Base-by-base conservation (phyloP, 2,113 vertebrate genomes). In the Loxodonta africana region DNA sequence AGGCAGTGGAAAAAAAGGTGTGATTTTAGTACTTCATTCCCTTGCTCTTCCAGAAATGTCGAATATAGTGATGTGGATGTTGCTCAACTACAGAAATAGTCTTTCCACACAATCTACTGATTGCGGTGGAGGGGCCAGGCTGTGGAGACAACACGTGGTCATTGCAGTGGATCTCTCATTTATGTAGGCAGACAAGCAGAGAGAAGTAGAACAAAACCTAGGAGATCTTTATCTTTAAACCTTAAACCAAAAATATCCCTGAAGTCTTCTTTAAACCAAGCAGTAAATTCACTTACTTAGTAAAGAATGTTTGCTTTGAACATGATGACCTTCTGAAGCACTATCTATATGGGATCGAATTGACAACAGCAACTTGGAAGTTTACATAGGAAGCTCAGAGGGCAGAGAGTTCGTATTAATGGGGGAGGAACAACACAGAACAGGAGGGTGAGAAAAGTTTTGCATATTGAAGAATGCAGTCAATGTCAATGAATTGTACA, bases 71-170 rank as follows among this genome's bases (percentile, higher is more conserved):
- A 92, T 7, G 8, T 10, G 37, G 77, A 53, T 76, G 30, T 18
- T 83, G 20, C 63, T 30, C 26, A 41, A 44, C 20, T 62, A 8
- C 5, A 51, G 7, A 92, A 25, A 60, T 3, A 8, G 5, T 60
- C 9, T 48, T 65, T 44, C 6, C 18, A 48, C 0, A 48, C 0
- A 5, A 30, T 14, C 1, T 41, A 73, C 0, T 41, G 18, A 77
- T 37, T 37, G 6, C 41, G 20, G 44, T 14, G 60, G 26, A 57
- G 11, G 28, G 21, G 12, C 69, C 14, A 10, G 8, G 21, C 1
- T 65, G 26, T 23, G 33, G 15, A 83, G 30, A 37, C 20, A 26
- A 33, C 3, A 41, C 2, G 8, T 1, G 37, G 17, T 8, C 53
- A n/a, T 9, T 60, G 26, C 21, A 80, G 1, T 25, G 8, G 57